These are phyloP conservation scores for Hippopotamus amphibius DNA, from an alignment of 2,113 vertebrate genomes.

Conservation along the genomic window DNA sequence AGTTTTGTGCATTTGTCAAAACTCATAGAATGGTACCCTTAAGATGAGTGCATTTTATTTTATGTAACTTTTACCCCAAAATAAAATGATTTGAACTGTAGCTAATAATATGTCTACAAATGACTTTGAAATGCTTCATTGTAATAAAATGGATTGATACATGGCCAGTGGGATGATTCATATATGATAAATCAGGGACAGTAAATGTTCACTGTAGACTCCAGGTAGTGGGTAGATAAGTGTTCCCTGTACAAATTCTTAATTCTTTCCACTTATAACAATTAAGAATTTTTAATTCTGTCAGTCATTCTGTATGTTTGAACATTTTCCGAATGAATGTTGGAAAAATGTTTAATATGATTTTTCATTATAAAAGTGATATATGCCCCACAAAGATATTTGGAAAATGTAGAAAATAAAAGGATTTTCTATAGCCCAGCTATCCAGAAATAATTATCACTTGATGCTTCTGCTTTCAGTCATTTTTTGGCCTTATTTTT, in stretches of 20 bases:
- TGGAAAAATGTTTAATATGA: background rate
- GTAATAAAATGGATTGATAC: background rate
- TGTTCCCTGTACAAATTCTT: background rate
- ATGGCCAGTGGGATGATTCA: background rate
- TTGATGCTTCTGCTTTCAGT: background rate
- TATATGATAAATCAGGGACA: background rate
- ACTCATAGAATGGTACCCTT: background rate
- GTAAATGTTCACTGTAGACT: background rate
- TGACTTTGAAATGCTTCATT: background rate
- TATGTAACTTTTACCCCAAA: background rate
- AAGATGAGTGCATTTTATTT: background rate
- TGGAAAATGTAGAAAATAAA: background rate
- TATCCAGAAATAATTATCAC: background rate
- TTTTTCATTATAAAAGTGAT: background rate
- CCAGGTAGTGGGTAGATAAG: background rate
- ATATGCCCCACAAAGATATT: background rate
- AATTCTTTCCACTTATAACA: background rate
- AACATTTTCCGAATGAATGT: background rate
- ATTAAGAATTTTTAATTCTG: background rate
- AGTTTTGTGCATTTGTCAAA: background rate
- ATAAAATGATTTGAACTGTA: conserved; percentile 2
- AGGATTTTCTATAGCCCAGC: background rate
- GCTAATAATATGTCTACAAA: background rate
- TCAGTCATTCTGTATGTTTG: background rate
- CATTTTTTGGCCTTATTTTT: background rate